These are phyloP conservation scores for Odontesthes bonariensis DNA, from an alignment of 2,113 vertebrate genomes.

Conservation along the genomic window DNA sequence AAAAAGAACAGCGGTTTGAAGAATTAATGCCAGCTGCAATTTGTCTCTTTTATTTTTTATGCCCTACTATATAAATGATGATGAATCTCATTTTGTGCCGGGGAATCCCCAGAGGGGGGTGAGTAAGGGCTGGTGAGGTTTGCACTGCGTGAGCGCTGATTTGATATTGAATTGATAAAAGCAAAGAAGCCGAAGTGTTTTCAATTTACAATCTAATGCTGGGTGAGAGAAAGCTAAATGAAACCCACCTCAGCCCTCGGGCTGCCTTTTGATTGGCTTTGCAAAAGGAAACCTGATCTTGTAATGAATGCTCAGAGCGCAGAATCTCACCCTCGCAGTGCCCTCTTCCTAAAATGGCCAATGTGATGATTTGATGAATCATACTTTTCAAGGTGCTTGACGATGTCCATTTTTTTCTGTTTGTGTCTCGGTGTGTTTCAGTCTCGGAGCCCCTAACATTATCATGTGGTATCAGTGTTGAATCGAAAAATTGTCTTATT, in stretches of 20 bases:
- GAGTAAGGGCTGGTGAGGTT: conserved; percentile 60
- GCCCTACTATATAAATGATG: conserved; percentile 77
- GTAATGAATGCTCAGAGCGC: conserved; percentile 60
- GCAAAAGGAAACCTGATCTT: conserved; percentile 63
- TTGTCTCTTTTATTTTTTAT: conserved; percentile 72
- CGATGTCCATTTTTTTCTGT: conserved; percentile 69
- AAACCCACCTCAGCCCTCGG: conserved; percentile 63
- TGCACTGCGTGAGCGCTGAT: conserved; percentile 56
- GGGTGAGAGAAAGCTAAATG: conserved; percentile 65
- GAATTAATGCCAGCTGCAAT: conserved; percentile 70
- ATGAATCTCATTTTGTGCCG: conserved; percentile 81
- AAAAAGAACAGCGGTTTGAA: conserved; percentile 65
- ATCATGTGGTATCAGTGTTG: conserved; percentile 80
- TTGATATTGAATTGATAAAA: conserved; percentile 66
- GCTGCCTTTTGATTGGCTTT: conserved; percentile 65
- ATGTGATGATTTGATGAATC: conserved; percentile 83
- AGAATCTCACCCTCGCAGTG: conserved; percentile 50
- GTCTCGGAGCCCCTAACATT: conserved; percentile 71
- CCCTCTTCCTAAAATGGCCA: conserved; percentile 73
- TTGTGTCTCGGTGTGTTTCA: conserved; percentile 72
- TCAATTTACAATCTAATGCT: conserved; percentile 69
- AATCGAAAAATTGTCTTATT: conserved; percentile 74
- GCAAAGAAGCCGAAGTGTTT: conserved; percentile 55
- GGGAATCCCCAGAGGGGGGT: conserved; percentile 62
- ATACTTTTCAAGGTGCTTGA: conserved; percentile 79